These are phyloP conservation scores for Epinotia bilunana DNA, from an alignment of 2,888 invertebrate genomes.

Conservation along the genomic window DNA sequence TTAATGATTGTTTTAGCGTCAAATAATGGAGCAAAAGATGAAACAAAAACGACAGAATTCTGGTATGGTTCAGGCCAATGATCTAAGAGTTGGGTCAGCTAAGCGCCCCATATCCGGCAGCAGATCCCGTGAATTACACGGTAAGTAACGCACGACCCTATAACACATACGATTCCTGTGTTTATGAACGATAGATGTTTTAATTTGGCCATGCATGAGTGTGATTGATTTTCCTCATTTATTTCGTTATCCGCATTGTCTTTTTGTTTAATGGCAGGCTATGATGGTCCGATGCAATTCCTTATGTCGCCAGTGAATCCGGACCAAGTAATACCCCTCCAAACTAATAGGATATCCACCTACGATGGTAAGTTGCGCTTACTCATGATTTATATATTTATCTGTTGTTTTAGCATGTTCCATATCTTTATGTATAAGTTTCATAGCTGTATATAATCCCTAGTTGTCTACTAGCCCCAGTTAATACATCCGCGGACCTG, in stretches of 20 bases:
- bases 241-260: conserved; percentile 68
- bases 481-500: too few relatives aligned
- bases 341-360: conserved; percentile 82
- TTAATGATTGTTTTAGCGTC: conserved; percentile 84
- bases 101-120: conserved; percentile 89
- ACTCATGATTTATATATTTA: conserved; percentile 12
- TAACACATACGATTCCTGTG: conserved; percentile 46
- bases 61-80: conserved; percentile 95
- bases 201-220: conserved; percentile 43
- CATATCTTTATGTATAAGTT: conserved; percentile 1
- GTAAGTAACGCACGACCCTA: conserved; percentile 66
- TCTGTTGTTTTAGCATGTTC: conserved; percentile 27
- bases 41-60: conserved; percentile 93
- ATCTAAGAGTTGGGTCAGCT: conserved; percentile 88
- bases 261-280: conserved; percentile 84
- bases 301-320: conserved; percentile 92
- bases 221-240: conserved; percentile 42
- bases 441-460: neutral
- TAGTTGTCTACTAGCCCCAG: neutral
- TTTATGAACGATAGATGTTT: conserved; percentile 54
- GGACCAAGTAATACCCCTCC: conserved; percentile 88
- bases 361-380: conserved; percentile 76
- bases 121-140: conserved; percentile 87
- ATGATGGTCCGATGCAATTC: conserved; percentile 95
- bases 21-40: conserved; percentile 95